These are phyloP conservation scores for Malurus alboscapulatus DNA, from an alignment of 2,113 vertebrate species.

Conservation along the genomic window DNA sequence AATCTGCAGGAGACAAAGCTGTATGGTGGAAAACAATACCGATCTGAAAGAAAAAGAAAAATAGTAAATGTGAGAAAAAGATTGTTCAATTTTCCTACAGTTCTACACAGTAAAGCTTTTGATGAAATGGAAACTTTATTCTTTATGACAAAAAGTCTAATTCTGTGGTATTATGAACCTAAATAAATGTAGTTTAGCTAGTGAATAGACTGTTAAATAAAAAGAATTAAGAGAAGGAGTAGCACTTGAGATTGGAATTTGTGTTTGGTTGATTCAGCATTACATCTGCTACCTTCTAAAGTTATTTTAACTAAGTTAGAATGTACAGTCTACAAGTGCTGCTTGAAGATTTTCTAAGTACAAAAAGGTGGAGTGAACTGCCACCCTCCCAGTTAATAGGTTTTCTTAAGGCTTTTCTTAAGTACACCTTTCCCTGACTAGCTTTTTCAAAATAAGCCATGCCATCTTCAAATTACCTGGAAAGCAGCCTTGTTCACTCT, in stretches of 20 bases:
- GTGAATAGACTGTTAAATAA: background rate
- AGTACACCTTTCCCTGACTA: background rate
- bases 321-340: background rate
- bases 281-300: background rate
- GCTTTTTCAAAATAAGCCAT: background rate
- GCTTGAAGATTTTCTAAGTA: background rate
- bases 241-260: background rate
- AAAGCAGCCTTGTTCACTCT: background rate
- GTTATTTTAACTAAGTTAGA: background rate
- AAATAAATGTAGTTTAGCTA: background rate
- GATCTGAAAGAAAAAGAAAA: conserved; percentile 22
- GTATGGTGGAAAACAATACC: background rate
- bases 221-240: background rate
- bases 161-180: background rate
- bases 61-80: background rate
- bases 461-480: background rate
- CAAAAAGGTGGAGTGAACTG: background rate
- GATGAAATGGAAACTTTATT: conserved; percentile 10
- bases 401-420: background rate
- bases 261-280: background rate
- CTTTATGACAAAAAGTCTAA: conserved; percentile 14
- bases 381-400: background rate
- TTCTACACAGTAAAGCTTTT: background rate
- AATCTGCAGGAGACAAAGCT: background rate
- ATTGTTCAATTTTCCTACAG: background rate